phyloP scores from a whole-genome alignment of 1,140 invertebrate species.

The Brachionus manjavacas region DNA sequence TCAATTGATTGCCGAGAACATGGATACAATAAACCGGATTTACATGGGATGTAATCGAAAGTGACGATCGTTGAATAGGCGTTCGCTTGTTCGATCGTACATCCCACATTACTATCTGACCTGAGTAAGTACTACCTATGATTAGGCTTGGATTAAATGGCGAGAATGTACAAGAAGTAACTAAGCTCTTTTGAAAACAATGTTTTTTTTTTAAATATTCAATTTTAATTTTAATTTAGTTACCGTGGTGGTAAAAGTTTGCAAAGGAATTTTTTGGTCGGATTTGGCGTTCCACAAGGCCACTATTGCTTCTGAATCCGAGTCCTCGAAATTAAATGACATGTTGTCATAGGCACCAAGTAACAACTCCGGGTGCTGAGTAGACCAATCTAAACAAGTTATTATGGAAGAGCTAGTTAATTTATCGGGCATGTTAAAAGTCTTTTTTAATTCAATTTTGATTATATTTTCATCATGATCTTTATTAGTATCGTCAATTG shows the following conservation, averaged over 20 bases:
- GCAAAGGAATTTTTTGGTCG: slow-evolving; percentile 25
- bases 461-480: not conserved
- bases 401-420: not conserved
- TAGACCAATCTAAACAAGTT: slow-evolving; percentile 34
- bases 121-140: slow-evolving; percentile 93
- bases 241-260: slow-evolving; percentile 23
- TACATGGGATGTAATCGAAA: slow-evolving; percentile 79
- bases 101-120: slow-evolving; percentile 97
- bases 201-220: not conserved
- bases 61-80: slow-evolving; percentile 86
- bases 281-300: slow-evolving; percentile 27
- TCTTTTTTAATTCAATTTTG: slow-evolving; percentile 14
- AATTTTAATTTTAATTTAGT: not conserved
- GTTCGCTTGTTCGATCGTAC: slow-evolving; percentile 87
- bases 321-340: not conserved
- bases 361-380: slow-evolving; percentile 18
- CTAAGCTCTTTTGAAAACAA: not conserved
- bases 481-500: not conserved
- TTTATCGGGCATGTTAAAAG: slow-evolving; percentile 8
- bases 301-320: not conserved
- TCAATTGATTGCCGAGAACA: slow-evolving; percentile 93
- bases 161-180: slow-evolving; percentile 89
- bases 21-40: slow-evolving; percentile 62
- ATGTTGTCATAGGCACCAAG: slow-evolving; percentile 1
- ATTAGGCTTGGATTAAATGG: slow-evolving; percentile 95